Base-by-base conservation (phyloP, 2,113 vertebrate genomes). In the Calypte anna region DNA sequence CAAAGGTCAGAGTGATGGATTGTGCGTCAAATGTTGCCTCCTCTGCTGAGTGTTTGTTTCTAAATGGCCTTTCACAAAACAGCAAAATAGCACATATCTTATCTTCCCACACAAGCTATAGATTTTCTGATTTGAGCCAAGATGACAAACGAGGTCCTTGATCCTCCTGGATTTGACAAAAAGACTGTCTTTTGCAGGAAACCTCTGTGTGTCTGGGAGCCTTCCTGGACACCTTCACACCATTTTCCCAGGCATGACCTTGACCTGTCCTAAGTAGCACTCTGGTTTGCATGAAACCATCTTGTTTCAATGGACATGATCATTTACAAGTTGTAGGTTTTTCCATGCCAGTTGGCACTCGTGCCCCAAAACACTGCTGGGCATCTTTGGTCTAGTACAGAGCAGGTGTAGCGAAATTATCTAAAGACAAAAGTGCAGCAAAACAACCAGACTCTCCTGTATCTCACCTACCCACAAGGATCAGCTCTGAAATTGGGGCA, bases 251-350 rank as follows among this genome's bases (percentile, higher is more conserved):
- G 38, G 9, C 7, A 23, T 15, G 22, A 62, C n/a, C 19, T 4
- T 69, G 58, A 27, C 10, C 21, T 79, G 14, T 87, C 66, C 57
- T 33, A 38, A 33, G 31, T 22, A 55, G 22, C 23, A 10, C 33
- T 82, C 31, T 61, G 66, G 28, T 38, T 83, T 87, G 11, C 48
- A 66, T 9, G 18, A 19, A 81, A 30, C 12, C 36, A 58, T 21
- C 46, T 58, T 0, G 0, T 73, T 10, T 36, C 0, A 0, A 44
- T 9, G 67, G 28, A 43, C 0, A 0, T 46, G 24, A 27, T 58
- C 0, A 1, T 50, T 76, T 61, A 14, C n/a, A 43, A 76, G 21
- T 19, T 16, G 16, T 23, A 89, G 55, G 31, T 57, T 16, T 50
- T 84, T 69, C 43, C 31, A 51, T 4, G 10, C 14, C 24, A 46